These are phyloP conservation scores for Helicoverpa assulta DNA, from an alignment of 2,888 invertebrate species.

Conservation along the genomic window DNA sequence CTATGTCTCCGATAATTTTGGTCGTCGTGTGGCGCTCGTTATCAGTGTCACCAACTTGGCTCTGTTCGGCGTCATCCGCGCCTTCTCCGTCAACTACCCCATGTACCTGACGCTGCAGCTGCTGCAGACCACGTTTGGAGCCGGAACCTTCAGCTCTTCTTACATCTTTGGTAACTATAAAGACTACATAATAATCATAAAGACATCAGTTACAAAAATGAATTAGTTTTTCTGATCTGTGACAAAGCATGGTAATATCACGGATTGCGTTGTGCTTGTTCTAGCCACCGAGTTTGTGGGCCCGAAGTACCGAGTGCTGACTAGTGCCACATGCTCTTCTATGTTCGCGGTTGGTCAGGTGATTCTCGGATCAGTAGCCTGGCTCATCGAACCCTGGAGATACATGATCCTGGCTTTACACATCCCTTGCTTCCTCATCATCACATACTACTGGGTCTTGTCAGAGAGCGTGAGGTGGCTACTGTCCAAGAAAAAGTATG, in stretches of 20 bases:
- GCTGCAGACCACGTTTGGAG: conserved; percentile 87
- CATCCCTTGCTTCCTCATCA: conserved; percentile 91
- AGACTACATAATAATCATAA: no score
- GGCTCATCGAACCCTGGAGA: conserved; percentile 92
- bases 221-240: no score
- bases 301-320: conserved; percentile 92
- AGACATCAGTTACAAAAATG: no score
- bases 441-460: conserved; percentile 92
- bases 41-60: conserved; percentile 83
- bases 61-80: conserved; percentile 86
- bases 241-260: no score
- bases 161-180: conserved; percentile 79
- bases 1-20: conserved; percentile 92
- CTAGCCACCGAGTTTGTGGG: conserved; percentile 94
- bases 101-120: conserved; percentile 89
- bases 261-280: conserved; percentile 21
- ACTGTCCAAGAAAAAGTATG: conserved; percentile 91
- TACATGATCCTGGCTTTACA: conserved; percentile 92
- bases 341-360: conserved; percentile 94
- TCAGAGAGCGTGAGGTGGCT: conserved; percentile 94
- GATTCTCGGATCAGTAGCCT: conserved; percentile 92
- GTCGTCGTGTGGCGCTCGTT: conserved; percentile 87
- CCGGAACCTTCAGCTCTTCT: conserved; percentile 88
- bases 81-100: conserved; percentile 89
- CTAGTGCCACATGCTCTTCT: conserved; percentile 92